phyloP scores from a whole-genome alignment of 2,797 vertebrate genomes.

The Bovichtus variegatus region DNA sequence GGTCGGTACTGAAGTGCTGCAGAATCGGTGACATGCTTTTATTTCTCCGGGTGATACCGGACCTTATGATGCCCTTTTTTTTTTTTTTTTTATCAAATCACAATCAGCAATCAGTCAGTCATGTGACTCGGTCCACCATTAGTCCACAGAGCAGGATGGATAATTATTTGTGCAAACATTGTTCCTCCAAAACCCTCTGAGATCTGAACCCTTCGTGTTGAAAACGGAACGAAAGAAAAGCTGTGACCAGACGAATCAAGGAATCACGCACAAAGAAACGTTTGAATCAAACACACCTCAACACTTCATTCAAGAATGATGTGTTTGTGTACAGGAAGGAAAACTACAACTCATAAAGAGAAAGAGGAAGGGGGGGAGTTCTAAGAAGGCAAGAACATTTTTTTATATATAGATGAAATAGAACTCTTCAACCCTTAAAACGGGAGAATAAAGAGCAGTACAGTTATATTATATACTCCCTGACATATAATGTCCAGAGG shows the following conservation, averaged over 20 bases:
- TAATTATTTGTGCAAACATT: neutral
- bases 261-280: too few species aligned
- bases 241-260: neutral
- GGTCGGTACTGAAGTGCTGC: neutral
- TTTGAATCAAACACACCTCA: neutral
- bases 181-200: neutral
- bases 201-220: neutral
- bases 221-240: neutral
- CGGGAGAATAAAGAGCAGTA: neutral
- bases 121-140: neutral
- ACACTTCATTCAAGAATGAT: too few species aligned
- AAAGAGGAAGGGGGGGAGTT: neutral
- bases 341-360: neutral
- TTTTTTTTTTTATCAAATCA: neutral
- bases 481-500: slow-evolving; percentile 34
- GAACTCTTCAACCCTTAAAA: neutral
- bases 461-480: slow-evolving; percentile 1
- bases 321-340: neutral
- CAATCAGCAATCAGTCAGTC: neutral
- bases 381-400: neutral
- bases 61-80: neutral
- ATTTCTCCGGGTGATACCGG: neutral
- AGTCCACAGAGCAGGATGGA: neutral
- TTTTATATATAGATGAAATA: too few species aligned
- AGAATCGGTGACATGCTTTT: neutral